Evolutionary conservation across 2,797 vertebrate species (phyloP).

Genomic region (Manis pentadactyla): DNA sequence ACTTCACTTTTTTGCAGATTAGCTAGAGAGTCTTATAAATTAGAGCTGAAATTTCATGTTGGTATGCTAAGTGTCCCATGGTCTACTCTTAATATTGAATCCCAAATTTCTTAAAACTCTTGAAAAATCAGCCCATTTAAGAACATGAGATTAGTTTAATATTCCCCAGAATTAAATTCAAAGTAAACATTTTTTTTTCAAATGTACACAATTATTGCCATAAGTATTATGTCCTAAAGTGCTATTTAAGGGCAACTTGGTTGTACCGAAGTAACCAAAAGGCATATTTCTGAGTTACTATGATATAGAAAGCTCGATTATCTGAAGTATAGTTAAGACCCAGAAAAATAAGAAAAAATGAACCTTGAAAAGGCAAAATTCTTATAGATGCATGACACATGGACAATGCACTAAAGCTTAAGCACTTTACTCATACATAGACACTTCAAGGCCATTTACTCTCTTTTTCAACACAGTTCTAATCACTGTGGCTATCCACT

Average conservation of each 20-base stretch:
- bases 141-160: conserved; percentile 42
- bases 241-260: neutral
- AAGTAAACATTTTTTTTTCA: conserved; percentile 44
- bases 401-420: neutral
- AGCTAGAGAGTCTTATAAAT: conserved; percentile 45
- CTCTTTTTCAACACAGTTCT: conserved; percentile 7
- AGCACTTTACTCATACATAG: neutral
- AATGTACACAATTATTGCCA: neutral
- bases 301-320: neutral
- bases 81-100: conserved; percentile 1
- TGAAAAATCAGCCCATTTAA: conserved; percentile 47
- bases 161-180: conserved; percentile 12
- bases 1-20: conserved; percentile 36
- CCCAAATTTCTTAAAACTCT: conserved; percentile 37
- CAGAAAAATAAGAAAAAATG: neutral
- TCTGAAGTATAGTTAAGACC: neutral
- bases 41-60: conserved; percentile 36
- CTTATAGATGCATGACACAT: neutral
- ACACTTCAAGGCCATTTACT: neutral
- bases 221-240: conserved; percentile 22
- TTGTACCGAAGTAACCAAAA: neutral
- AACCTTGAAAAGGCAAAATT: neutral
- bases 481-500: neutral
- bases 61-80: conserved; percentile 37
- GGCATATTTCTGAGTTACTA: neutral